Base-by-base conservation (phyloP, 2,888 invertebrate species). In the Prenolepis imparis region DNA sequence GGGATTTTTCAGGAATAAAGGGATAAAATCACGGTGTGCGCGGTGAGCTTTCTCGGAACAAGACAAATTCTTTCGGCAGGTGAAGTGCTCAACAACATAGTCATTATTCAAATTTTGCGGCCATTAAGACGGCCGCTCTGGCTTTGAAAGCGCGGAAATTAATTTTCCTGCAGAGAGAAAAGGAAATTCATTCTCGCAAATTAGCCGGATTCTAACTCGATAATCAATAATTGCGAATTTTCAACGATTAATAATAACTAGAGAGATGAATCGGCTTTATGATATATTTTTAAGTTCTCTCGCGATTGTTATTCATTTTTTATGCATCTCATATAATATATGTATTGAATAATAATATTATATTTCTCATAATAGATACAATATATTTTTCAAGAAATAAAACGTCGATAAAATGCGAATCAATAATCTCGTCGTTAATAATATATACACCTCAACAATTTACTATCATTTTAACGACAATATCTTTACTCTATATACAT, bases 71-170 rank as follows among this genome's bases (percentile, higher is more conserved):
- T 80, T 83, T 63, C 86, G 81, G 77, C 84, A 73, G 77, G 86
- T 77, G 81, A 89, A 87, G 87, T 88, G 87, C 90, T 90, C 90
- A 91, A 91, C 89, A 91, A 92, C 89, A 91, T 83, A 85, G 83
- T 91, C 91, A 89, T 92, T 92, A 92, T 89, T 92, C 91, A 91
- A 92, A 88, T 84, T 88, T 89, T 86, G 57, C 70, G 55, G 84
- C 82, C 84, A 83, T 84, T 84, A 83, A 82, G 80, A 70, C 48
- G 70, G 70, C 61, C 32, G 81, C 44, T 77, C 77, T 64, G 82
- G 75, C 78, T 86, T 67, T 80, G 78, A 80, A 70, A 59, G 78
- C 77, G 73, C 63, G 59, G 61, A 32, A 52, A 81, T 78, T 64
- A 80, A 84, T 85, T 83, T 83, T 84, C 59, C 11, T 18, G 36